phyloP scores from a whole-genome alignment of 2,797 vertebrate genomes.

The Crocidura indochinensis region DNA sequence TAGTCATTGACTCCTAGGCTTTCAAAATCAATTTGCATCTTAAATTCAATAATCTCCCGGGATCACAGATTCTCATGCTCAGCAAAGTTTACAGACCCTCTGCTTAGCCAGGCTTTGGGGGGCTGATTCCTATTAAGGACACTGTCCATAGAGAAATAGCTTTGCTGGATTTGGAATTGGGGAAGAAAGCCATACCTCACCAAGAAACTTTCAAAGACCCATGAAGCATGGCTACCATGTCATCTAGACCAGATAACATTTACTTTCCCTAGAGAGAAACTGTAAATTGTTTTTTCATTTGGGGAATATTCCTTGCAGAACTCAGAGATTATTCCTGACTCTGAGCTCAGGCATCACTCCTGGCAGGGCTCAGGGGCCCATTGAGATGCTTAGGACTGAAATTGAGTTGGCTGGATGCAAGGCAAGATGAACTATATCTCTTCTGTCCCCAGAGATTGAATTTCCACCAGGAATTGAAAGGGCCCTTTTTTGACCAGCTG shows the following conservation, averaged over 20 bases:
- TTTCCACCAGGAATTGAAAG: neutral
- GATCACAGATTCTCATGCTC: neutral
- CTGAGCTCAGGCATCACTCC: too few species aligned
- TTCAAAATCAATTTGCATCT: neutral
- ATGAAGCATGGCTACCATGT: neutral
- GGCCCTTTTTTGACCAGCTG: neutral
- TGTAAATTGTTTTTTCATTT: too few species aligned
- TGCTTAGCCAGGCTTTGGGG: neutral
- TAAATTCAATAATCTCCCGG: neutral
- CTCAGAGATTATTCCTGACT: too few species aligned
- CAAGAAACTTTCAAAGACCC: slow-evolving; percentile 8
- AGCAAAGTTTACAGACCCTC: neutral
- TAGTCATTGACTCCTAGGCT: slow-evolving; percentile 47
- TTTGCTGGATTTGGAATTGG: slow-evolving; percentile 44
- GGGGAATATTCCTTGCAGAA: too few species aligned
- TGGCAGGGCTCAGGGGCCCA: too few species aligned
- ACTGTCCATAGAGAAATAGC: neutral
- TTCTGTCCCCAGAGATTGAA: too few species aligned
- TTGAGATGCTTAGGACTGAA: too few species aligned
- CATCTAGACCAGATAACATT: neutral
- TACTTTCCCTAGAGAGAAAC: slow-evolving; percentile 29
- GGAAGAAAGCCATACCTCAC: neutral
- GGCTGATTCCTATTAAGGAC: neutral
- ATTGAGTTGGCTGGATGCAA: too few species aligned
- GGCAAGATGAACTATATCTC: too few species aligned